phyloP scores from a whole-genome alignment of 2,888 invertebrate genomes.

The Dryococelus australis region DNA sequence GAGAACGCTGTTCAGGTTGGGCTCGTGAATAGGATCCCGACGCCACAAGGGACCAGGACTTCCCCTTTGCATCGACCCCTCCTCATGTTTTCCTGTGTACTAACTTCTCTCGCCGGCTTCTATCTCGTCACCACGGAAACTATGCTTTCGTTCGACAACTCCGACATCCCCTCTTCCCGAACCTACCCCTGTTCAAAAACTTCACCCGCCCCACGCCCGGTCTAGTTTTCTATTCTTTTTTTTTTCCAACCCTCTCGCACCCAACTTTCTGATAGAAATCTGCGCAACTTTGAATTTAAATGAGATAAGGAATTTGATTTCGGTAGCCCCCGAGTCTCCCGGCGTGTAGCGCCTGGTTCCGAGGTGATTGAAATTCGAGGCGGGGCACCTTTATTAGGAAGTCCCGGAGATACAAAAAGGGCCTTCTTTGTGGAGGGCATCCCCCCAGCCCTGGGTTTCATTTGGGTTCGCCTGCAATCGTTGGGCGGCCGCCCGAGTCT shows the following conservation, averaged over 20 bases:
- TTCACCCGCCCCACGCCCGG: background rate
- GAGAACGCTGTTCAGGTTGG: background rate
- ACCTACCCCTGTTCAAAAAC: constrained; percentile 1
- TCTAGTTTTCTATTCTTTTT: constrained; percentile 18
- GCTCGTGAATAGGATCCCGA: background rate
- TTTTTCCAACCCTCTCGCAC: background rate
- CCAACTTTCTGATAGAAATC: constrained; percentile 32
- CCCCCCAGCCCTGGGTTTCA: background rate
- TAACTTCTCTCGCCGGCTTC: background rate
- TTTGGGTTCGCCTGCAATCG: background rate
- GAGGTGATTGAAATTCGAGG: constrained; percentile 25
- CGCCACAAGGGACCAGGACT: background rate
- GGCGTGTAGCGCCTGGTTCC: background rate
- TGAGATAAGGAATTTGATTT: constrained; percentile 35
- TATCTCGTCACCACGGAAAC: background rate
- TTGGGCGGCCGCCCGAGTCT: background rate
- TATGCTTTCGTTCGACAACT: background rate
- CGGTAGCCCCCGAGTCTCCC: background rate
- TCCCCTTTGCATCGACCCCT: background rate
- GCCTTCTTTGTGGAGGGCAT: constrained; percentile 12
- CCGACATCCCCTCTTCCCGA: background rate
- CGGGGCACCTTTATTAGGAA: constrained; percentile 25
- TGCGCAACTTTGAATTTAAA: constrained; percentile 32
- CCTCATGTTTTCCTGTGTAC: background rate
- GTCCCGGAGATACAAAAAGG: background rate